phyloP scores from a whole-genome alignment of 2,797 vertebrate genomes.

The Erethizon dorsatum region DNA sequence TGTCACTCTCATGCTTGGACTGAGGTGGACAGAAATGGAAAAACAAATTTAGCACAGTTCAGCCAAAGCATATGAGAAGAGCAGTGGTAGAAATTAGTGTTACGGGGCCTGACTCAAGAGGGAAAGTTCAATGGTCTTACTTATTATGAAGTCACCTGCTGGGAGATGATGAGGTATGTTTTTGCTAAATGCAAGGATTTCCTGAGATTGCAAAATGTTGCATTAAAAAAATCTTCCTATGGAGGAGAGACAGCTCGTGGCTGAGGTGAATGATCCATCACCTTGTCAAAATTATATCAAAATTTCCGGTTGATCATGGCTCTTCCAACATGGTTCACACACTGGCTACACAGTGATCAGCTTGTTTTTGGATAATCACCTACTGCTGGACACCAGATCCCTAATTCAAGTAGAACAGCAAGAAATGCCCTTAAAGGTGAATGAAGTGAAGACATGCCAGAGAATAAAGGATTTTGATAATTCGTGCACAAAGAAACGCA shows the following conservation, averaged over 20 bases:
- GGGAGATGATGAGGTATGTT: slow-evolving; percentile 22
- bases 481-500: slow-evolving; percentile 1
- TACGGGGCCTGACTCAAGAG: neutral
- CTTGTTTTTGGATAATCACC: slow-evolving; percentile 3
- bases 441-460: neutral
- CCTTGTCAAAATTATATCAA: slow-evolving; percentile 37
- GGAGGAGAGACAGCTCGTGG: neutral
- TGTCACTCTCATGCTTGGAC: neutral
- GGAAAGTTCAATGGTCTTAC: slow-evolving; percentile 6
- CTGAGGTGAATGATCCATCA: neutral
- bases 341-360: neutral
- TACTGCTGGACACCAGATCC: neutral
- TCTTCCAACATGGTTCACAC: neutral
- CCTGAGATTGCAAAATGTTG: slow-evolving; percentile 30
- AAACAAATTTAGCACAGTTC: neutral
- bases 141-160: slow-evolving; percentile 23
- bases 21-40: neutral
- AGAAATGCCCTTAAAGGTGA: slow-evolving; percentile 32
- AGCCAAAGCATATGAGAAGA: neutral
- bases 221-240: neutral
- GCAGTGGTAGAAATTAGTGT: neutral
- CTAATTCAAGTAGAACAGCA: neutral
- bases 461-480: slow-evolving; percentile 33
- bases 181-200: neutral
- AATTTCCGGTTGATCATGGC: neutral